These are phyloP conservation scores for Tor tambroides DNA, from an alignment of 2,113 vertebrate genomes.

Conservation along the genomic window DNA sequence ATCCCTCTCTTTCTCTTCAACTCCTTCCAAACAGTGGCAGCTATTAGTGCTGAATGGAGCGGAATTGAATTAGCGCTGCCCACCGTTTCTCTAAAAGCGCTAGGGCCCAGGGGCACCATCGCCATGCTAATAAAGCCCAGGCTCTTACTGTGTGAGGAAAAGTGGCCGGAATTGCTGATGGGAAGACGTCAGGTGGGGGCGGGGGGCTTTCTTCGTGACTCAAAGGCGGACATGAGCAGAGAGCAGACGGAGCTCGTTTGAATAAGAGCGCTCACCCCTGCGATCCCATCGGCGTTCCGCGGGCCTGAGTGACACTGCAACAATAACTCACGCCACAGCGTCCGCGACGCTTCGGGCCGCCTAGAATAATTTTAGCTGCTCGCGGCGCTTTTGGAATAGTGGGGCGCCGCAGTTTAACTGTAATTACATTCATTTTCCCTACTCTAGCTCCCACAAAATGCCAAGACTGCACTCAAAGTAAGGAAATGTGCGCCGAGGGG, in stretches of 20 bases:
- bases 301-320: slow-evolving; percentile 73
- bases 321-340: slow-evolving; percentile 66
- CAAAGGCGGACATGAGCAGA: slow-evolving; percentile 61
- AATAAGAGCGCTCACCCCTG: slow-evolving; percentile 62
- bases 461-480: slow-evolving; percentile 2
- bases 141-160: slow-evolving; percentile 56
- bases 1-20: slow-evolving; percentile 32
- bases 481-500: slow-evolving; percentile 25
- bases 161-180: slow-evolving; percentile 51
- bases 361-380: slow-evolving; percentile 70
- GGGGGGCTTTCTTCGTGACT: slow-evolving; percentile 59
- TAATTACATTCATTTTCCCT: slow-evolving; percentile 77
- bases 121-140: slow-evolving; percentile 50
- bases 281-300: slow-evolving; percentile 69
- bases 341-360: slow-evolving; percentile 55
- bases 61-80: slow-evolving; percentile 63
- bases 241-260: slow-evolving; percentile 44
- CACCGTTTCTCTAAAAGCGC: slow-evolving; percentile 63
- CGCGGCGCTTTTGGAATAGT: slow-evolving; percentile 72
- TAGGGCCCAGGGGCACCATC: slow-evolving; percentile 58
- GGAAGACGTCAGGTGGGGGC: slow-evolving; percentile 50
- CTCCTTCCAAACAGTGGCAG: slow-evolving; percentile 49
- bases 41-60: slow-evolving; percentile 63
- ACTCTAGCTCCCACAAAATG: slow-evolving; percentile 23
- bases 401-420: slow-evolving; percentile 76